Evolutionary conservation across 2,797 vertebrate species (phyloP), one percentile per base, ranked within the genome.

Genomic region (Aeoliscus strigatus): DNA sequence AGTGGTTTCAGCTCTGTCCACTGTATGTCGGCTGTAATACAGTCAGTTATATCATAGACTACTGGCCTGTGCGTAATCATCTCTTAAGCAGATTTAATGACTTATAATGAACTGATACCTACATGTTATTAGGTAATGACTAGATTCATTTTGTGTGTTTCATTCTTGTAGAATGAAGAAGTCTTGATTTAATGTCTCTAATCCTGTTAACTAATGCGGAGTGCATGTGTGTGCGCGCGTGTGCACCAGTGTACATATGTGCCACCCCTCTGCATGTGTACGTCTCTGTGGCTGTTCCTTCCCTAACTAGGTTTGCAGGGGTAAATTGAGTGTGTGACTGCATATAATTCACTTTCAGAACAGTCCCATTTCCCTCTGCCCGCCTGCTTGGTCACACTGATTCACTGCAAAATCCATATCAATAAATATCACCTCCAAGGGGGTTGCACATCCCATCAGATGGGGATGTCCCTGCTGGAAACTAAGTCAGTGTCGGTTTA

Each of bases 271-370:
- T 45, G 66, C 65, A 59, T 66, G 71, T 52, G 65, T 57, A 42
- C 23, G 73, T 41, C 52, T 66, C 60, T 61, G 51, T 64, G 68
- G 68, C 57, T 74, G 69, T 49, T 73, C 59, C 69, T 52, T 73
- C 60, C 51, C 70, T 85, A 85, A 86, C 80, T 79, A 82, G 80
- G 73, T 83, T 85, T 83, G 76, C 76, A 61, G 73, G 80, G 69
- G 63, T 87, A 88, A 88, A 89, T 87, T 84, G 86, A 86, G 74
- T 87, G 84, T 87, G 81, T 82, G 82, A 86, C 84, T 85, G 78
- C 76, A 26, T 86, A 87, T 87, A 86, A 88, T 88, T 89, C 83
- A 87, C 78, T 80, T 57, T 72, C 60, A 77, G 77, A 83, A 73
- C 75, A 61, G 79, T 65, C 73, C 73, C 73, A 85, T 83, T 84